Percentiles rank a stretch among this genome's conserved stretches.
phyloP scores from a whole-genome alignment of 2,888 invertebrate genomes.

The Prionchulus punctatus region DNA sequence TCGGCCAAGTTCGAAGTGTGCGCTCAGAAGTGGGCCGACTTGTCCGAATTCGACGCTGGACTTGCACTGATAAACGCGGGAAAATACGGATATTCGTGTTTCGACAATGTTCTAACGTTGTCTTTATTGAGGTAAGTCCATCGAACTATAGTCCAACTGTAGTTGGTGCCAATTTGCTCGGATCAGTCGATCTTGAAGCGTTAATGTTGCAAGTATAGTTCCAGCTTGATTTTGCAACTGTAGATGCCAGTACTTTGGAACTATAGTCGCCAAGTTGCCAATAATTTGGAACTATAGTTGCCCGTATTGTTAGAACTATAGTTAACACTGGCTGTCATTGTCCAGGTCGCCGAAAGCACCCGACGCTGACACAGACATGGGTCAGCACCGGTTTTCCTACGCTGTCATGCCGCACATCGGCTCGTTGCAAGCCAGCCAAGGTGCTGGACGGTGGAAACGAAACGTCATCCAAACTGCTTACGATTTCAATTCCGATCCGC shows the following conservation, averaged over 20 bases:
- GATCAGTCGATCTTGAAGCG: neutral
- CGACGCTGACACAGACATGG: slow-evolving; percentile 39
- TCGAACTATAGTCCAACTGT: neutral
- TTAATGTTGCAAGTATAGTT: neutral
- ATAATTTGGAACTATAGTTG: too few species aligned
- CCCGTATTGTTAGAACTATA: too few species aligned
- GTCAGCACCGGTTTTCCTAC: slow-evolving; percentile 38
- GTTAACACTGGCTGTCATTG: too few species aligned
- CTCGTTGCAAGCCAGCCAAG: neutral
- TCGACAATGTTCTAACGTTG: slow-evolving; percentile 34
- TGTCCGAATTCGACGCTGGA: slow-evolving; percentile 39
- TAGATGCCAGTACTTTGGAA: too few species aligned
- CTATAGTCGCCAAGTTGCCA: too few species aligned
- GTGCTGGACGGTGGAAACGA: neutral
- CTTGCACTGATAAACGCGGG: slow-evolving; percentile 39
- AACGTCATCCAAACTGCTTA: slow-evolving; percentile 8
- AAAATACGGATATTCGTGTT: slow-evolving; percentile 40
- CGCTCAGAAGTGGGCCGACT: slow-evolving; percentile 41
- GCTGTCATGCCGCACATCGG: slow-evolving; percentile 37
- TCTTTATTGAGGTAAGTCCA: slow-evolving; percentile 19
- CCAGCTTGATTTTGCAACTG: neutral
- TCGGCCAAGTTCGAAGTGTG: slow-evolving; percentile 41
- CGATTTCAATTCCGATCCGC: slow-evolving; percentile 3
- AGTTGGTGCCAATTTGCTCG: too few species aligned
- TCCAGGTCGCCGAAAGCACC: slow-evolving; percentile 40